Conservation (phyloP, 2,113 vertebrate species). For the Oreotragus oreotragus region DNA sequence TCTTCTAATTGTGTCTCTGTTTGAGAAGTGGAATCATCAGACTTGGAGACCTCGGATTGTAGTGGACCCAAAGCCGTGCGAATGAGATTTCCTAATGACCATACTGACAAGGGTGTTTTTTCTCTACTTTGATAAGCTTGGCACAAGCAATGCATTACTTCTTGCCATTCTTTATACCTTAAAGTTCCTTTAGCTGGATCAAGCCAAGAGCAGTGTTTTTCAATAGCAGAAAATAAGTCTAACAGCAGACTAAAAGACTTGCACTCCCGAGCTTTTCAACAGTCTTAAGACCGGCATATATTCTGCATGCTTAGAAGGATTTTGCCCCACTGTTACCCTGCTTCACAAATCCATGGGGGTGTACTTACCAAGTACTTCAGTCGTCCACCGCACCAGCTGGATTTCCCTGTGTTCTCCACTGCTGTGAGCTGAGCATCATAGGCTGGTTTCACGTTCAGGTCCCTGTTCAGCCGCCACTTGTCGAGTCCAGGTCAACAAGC, state of each 20-base stretch:
- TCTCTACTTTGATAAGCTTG: background rate
- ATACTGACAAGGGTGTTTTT: background rate
- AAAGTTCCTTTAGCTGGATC: background rate
- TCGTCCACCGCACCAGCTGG: background rate
- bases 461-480: background rate
- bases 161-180: background rate
- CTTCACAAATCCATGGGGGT: background rate
- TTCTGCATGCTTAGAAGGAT: background rate
- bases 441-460: background rate
- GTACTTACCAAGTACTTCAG: background rate
- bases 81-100: background rate
- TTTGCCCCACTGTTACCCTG: background rate
- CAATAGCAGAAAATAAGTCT: background rate
- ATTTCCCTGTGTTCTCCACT: background rate
- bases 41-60: background rate
- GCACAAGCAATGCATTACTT: background rate
- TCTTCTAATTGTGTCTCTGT: background rate
- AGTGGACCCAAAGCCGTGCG: background rate
- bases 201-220: background rate
- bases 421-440: background rate
- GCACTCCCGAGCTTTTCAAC: background rate
- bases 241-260: background rate
- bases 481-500: background rate
- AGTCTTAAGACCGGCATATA: background rate
- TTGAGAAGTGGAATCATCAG: background rate